Evolutionary conservation across 2,888 invertebrate species (phyloP), one percentile per base, ranked within the genome.

Genomic region (Heteromyza rotundicornis): DNA sequence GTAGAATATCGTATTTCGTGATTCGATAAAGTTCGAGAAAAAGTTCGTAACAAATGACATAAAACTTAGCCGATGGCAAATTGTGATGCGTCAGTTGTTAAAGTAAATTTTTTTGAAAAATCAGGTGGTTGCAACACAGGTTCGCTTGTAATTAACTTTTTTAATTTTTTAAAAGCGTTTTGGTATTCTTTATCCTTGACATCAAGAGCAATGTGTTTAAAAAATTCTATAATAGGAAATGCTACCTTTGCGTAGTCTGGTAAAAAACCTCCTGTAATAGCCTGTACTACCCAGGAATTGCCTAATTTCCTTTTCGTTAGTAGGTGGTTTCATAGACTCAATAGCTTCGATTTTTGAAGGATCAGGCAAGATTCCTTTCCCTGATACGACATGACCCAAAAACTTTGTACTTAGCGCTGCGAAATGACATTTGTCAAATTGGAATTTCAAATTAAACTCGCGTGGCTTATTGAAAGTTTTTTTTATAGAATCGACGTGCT

Each of bases 91-190:
- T 63, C 17, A 60, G 65, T 69, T 19, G 62, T 59, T 27, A 64
- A 17, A 8, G 17, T 47, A 19, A 64, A 58, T 44, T 44, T 16
- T 36, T 71, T 71, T 1, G 32, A 47, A 57, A 76, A 77, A 59
- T 79, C 72, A 0, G 75, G 72, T 57, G 70, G 72, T 64, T 71
- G 65, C 36, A 77, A 36, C 23, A 72, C 62, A 54, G 63, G 56
- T 10, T 59, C 60, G 20, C 27, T 59, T 10, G 55, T 63, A 17
- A 65, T 22, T 17, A 64, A 20, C n/a, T 52, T 60, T 63, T 64
- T 65, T 47, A 65, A 40, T 40, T 23, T 67, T 24, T 57, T 27
- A 12, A 60, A 61, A 2, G 63, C 51, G 53, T 56, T 52, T n/a
- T 24, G 27, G 20, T 63, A 67, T 36, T 55, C 55, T 40, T 1